Evolutionary conservation across 2,113 vertebrate genomes (phyloP).

Genomic region (Chaetops frenatus): DNA sequence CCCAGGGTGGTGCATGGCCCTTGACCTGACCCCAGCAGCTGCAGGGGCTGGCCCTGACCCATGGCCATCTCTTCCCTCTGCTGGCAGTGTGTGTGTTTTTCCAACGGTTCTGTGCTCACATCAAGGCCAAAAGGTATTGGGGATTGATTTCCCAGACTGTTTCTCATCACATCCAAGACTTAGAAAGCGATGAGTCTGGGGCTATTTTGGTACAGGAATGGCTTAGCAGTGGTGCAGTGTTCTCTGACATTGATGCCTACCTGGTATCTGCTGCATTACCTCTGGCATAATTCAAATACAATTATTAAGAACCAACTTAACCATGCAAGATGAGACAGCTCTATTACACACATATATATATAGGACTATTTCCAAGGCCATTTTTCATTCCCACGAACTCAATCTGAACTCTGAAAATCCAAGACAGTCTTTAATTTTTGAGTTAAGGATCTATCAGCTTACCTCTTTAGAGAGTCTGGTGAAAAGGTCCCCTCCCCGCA

Average conservation of each 20-base stretch:
- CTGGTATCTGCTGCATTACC: background rate
- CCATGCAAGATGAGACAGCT: background rate
- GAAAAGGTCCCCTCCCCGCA: conserved; percentile 94
- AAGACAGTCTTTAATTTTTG: background rate
- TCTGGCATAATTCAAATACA: background rate
- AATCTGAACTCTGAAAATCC: background rate
- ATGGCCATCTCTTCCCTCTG: background rate
- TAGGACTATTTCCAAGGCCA: background rate
- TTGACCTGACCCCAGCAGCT: background rate
- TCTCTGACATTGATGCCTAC: background rate
- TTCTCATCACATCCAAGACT: background rate
- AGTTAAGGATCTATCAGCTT: background rate
- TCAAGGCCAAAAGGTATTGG: background rate
- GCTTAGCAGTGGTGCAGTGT: background rate
- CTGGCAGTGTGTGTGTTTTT: background rate
- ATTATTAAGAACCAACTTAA: background rate
- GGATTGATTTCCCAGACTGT: background rate
- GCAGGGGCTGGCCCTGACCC: background rate
- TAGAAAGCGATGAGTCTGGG: background rate
- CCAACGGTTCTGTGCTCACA: background rate
- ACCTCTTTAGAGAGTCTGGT: conserved; percentile 96
- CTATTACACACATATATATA: background rate
- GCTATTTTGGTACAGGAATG: background rate
- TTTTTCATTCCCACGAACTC: background rate
- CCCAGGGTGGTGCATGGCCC: rapidly evolving